Percentiles rank a stretch among this genome's conserved stretches.
phyloP scores from a whole-genome alignment of 2,888 invertebrate genomes.

The Chaetoderma sp. region DNA sequence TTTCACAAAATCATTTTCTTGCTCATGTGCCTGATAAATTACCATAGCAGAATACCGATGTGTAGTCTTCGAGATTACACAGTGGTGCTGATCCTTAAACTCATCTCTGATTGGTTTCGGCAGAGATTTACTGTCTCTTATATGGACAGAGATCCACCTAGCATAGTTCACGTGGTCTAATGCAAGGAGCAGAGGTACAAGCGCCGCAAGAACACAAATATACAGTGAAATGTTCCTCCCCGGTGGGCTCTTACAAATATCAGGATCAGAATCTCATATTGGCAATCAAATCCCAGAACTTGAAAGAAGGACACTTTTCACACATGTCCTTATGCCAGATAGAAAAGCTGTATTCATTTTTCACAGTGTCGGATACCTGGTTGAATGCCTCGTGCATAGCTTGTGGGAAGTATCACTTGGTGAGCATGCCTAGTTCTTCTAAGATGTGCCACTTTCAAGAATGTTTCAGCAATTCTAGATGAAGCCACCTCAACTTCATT shows the following conservation, averaged over 20 bases:
- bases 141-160: constrained; percentile 27
- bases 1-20: constrained; percentile 32
- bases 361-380: neutral
- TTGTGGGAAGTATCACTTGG: neutral
- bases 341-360: neutral
- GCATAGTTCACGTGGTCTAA: too few relatives aligned
- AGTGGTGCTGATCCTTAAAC: neutral
- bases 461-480: too few relatives aligned
- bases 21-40: constrained; percentile 38
- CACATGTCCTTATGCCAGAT: neutral
- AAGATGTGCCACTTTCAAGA: neutral
- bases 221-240: constrained; percentile 11
- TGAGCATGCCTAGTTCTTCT: neutral
- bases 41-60: constrained; percentile 25
- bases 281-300: neutral
- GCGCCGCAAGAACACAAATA: constrained; percentile 11
- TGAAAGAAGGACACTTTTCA: neutral
- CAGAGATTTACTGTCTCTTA: constrained; percentile 19
- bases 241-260: neutral
- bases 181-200: too few relatives aligned
- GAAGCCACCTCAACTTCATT: too few relatives aligned
- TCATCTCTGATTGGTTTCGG: constrained; percentile 3
- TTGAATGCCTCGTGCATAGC: neutral
- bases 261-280: neutral
- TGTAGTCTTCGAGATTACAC: constrained; percentile 15